Percentiles rank a stretch among this genome's conserved stretches.
These are phyloP conservation scores for Silvanus unidentatus DNA, from an alignment of 2,888 invertebrate species.

Conservation along the genomic window DNA sequence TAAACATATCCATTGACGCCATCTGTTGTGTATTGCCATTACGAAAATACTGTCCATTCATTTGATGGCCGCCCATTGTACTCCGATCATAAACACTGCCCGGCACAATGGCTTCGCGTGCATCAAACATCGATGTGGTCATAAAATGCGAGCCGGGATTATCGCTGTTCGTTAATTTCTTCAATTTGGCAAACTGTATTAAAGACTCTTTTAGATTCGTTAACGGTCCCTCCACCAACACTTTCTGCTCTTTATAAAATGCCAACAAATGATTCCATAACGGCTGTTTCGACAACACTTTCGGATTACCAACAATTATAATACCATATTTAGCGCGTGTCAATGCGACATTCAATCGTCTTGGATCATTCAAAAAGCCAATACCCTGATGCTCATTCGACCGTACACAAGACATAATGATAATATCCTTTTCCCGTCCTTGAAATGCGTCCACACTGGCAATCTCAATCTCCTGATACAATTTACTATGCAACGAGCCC, in stretches of 20 bases:
- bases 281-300: constrained; percentile 96
- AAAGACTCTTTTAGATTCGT: constrained; percentile 95
- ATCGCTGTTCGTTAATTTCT: constrained; percentile 87
- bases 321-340: constrained; percentile 97
- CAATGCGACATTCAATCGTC: constrained; percentile 94
- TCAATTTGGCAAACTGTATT: constrained; percentile 95
- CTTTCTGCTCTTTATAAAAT: constrained; percentile 96
- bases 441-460: constrained; percentile 99
- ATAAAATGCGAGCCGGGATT: constrained; percentile 97
- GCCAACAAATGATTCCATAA: constrained; percentile 97
- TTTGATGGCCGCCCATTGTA: constrained; percentile 22
- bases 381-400: constrained; percentile 97
- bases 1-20: constrained; percentile 56
- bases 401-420: constrained; percentile 97
- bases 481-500: constrained; percentile 90
- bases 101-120: constrained; percentile 89
- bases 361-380: constrained; percentile 96
- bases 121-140: constrained; percentile 96
- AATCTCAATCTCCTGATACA: constrained; percentile 98
- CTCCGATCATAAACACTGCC: constrained; percentile 89
- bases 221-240: constrained; percentile 94
- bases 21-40: constrained; percentile 18
- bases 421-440: constrained; percentile 97
- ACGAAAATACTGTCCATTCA: constrained; percentile 26
- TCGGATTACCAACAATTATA: constrained; percentile 98